Evolutionary conservation across 2,888 invertebrate genomes (phyloP).

Genomic region (Melanotus villosus): DNA sequence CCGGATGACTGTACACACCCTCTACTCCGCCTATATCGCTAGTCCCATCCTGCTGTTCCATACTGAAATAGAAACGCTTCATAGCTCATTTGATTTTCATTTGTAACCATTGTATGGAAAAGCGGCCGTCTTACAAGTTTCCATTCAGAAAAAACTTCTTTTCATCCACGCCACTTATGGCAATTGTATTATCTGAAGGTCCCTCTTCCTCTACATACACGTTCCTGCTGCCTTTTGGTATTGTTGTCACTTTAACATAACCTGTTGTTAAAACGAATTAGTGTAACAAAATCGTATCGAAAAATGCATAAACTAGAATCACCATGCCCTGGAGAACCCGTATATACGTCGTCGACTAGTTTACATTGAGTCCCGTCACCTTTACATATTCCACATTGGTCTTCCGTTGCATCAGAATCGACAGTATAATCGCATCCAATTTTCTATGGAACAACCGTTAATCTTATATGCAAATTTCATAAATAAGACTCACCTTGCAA

Average conservation of each 20-base stretch:
- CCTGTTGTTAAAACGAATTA: conserved; percentile 54
- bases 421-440: conserved; percentile 78
- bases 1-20: conserved; percentile 70
- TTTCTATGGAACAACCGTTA: conserved; percentile 65
- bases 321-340: conserved; percentile 60
- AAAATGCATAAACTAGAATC: neutral
- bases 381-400: conserved; percentile 78
- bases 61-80: conserved; percentile 53
- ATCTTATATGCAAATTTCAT: neutral
- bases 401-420: conserved; percentile 76
- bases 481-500: conserved; percentile 71
- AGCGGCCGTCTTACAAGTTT: conserved; percentile 70
- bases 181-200: conserved; percentile 73
- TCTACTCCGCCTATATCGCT: conserved; percentile 68
- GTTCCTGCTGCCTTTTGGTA: conserved; percentile 75
- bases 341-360: conserved; percentile 72
- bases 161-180: conserved; percentile 69
- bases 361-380: conserved; percentile 78
- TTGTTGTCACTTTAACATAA: conserved; percentile 73
- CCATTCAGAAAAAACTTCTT: conserved; percentile 75
- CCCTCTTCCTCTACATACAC: conserved; percentile 73
- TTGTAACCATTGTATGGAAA: conserved; percentile 30
- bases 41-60: conserved; percentile 66
- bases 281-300: neutral
- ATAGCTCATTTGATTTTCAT: conserved; percentile 45